A percentile compares a stretch with the other conserved stretches of the same genome.
Evolutionary conservation across 2,888 invertebrate genomes (phyloP).

Genomic region (Rhopalosiphum nymphaeae): DNA sequence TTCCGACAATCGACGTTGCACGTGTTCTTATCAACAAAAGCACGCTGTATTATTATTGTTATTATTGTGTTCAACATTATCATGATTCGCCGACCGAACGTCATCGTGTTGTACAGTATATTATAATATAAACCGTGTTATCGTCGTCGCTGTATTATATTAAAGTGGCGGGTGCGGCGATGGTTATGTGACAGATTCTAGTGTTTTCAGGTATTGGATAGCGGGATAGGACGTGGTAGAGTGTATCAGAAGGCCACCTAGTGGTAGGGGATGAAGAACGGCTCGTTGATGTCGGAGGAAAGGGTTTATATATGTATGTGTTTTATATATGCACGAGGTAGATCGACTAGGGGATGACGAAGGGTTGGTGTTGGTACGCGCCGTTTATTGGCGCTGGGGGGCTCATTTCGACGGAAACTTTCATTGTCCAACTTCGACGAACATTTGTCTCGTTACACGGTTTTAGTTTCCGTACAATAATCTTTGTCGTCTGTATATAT

Average conservation of each 20-base stretch:
- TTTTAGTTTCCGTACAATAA: conserved; percentile 48
- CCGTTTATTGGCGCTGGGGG: conserved; percentile 51
- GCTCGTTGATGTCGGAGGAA: neutral
- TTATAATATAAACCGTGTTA: conserved; percentile 12
- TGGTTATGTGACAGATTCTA: conserved; percentile 23
- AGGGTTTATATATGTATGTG: neutral
- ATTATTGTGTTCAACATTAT: neutral
- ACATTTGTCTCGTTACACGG: conserved; percentile 60
- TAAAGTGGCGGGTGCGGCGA: neutral
- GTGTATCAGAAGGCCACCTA: neutral
- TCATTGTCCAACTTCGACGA: conserved; percentile 59
- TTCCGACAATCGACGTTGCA: neutral
- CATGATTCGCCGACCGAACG: neutral
- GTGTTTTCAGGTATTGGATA: neutral
- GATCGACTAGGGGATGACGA: neutral
- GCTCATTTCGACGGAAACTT: conserved; percentile 57
- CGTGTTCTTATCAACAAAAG: conserved; percentile 10
- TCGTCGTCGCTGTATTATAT: neutral
- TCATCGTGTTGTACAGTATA: neutral
- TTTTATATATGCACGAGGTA: neutral
- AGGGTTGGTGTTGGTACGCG: too few relatives aligned
- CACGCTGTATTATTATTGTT: neutral
- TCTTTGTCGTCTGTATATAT: conserved; percentile 35
- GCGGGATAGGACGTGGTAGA: neutral
- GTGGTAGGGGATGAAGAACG: neutral